These are phyloP conservation scores for Cryptomyrus ogoouensis DNA, from an alignment of 2,113 vertebrate species.

Conservation along the genomic window DNA sequence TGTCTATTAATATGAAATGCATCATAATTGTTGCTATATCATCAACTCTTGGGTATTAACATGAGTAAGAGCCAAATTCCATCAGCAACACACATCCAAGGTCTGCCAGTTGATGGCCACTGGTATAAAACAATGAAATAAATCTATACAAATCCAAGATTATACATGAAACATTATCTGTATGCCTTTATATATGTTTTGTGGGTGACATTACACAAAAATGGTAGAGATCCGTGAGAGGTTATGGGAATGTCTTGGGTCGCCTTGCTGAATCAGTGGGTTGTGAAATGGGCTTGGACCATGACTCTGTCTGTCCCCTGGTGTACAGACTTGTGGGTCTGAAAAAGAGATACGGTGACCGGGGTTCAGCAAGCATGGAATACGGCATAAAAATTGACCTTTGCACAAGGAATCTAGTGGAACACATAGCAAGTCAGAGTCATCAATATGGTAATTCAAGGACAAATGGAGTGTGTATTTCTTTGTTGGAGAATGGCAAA, in stretches of 20 bases:
- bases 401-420: background rate
- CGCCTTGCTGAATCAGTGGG: background rate
- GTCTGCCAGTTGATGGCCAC: background rate
- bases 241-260: background rate
- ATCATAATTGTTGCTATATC: background rate
- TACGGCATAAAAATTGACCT: background rate
- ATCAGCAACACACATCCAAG: background rate
- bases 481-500: background rate
- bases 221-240: background rate
- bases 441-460: constrained; percentile 3
- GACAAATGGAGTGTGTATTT: background rate
- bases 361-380: background rate
- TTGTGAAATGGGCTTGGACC: background rate
- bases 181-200: background rate
- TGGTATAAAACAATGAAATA: background rate
- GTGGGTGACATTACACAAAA: background rate
- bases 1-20: background rate
- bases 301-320: background rate
- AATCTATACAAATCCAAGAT: background rate
- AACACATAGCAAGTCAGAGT: background rate
- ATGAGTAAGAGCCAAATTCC: background rate
- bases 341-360: background rate
- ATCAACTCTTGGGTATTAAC: background rate
- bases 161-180: background rate
- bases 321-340: background rate